A percentile compares a stretch with the other conserved stretches of the same genome.
Conservation (phyloP, 2,113 vertebrate species). For the Tetraodon nigroviridis region DNA sequence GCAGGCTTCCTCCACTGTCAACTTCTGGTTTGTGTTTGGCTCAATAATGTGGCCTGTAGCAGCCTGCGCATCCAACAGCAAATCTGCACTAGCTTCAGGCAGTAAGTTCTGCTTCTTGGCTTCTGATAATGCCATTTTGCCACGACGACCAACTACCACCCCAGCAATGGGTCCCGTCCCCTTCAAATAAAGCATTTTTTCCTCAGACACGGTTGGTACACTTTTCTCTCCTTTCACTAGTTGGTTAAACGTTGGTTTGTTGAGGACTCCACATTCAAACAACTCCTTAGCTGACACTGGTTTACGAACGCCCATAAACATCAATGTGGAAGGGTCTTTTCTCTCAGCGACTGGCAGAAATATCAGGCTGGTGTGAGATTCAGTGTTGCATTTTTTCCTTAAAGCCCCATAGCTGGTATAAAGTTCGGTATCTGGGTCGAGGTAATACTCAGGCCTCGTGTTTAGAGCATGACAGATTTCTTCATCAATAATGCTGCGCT, state of each 20-base stretch:
- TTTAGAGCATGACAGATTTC: conserved; percentile 9
- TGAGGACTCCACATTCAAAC: conserved; percentile 82
- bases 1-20: conserved; percentile 81
- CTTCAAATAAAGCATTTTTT: conserved; percentile 80
- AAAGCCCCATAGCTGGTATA: conserved; percentile 76
- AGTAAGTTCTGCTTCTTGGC: conserved; percentile 81
- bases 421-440: conserved; percentile 31
- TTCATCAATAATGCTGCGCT: conserved; percentile 79
- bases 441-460: conserved; percentile 18
- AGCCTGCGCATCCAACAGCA: conserved; percentile 86
- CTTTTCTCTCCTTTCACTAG: conserved; percentile 80
- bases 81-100: conserved; percentile 73
- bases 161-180: conserved; percentile 85
- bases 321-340: conserved; percentile 77
- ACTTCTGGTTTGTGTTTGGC: conserved; percentile 74
- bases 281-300: conserved; percentile 84
- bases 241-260: conserved; percentile 78
- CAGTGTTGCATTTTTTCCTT: conserved; percentile 76
- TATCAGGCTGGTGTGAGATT: conserved; percentile 77
- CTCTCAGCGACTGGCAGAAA: conserved; percentile 71
- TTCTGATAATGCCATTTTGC: conserved; percentile 83
- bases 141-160: conserved; percentile 70
- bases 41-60: conserved; percentile 87
- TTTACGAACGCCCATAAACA: conserved; percentile 84
- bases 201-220: conserved; percentile 76